These are phyloP conservation scores for Haliclona indistincta DNA, from an alignment of 37 sponge, comb jelly and placozoan species.

Conservation along the genomic window DNA sequence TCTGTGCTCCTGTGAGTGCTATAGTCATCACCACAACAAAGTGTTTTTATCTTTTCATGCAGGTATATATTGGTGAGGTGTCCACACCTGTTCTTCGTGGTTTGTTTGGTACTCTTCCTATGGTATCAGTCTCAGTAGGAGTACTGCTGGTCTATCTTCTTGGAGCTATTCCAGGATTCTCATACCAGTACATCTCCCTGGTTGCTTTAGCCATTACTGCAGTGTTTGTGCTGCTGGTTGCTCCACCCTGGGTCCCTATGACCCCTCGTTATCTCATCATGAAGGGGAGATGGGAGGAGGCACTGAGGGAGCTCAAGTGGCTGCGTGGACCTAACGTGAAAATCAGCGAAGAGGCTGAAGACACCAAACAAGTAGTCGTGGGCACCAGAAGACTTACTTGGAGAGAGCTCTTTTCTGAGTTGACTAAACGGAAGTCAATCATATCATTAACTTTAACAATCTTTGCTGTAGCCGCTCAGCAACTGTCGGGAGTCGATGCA, in stretches of 20 bases:
- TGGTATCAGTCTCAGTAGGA: neutral
- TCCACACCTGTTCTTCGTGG: slow-evolving; percentile 49
- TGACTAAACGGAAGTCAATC: neutral
- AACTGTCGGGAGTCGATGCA: slow-evolving; percentile 2
- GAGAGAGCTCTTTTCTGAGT: neutral
- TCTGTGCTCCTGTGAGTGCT: slow-evolving; percentile 16
- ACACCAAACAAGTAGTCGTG: neutral
- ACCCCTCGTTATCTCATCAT: neutral
- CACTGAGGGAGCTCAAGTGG: neutral
- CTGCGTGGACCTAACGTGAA: neutral
- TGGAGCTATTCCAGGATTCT: neutral
- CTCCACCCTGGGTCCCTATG: neutral
- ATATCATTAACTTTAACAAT: neutral
- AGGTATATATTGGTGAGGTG: slow-evolving; percentile 56
- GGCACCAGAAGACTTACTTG: neutral
- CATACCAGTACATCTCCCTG: neutral
- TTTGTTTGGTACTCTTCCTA: slow-evolving; percentile 29
- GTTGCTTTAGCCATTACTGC: neutral
- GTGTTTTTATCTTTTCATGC: too few species aligned
- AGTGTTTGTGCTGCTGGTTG: neutral
- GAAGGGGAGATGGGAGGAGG: neutral
- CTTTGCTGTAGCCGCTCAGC: neutral
- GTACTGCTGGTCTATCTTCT: neutral
- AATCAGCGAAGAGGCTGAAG: neutral
- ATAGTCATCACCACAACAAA: too few species aligned